Evolutionary conservation across 2,113 vertebrate species (phyloP).

Genomic region (Atlantisia rogersi): DNA sequence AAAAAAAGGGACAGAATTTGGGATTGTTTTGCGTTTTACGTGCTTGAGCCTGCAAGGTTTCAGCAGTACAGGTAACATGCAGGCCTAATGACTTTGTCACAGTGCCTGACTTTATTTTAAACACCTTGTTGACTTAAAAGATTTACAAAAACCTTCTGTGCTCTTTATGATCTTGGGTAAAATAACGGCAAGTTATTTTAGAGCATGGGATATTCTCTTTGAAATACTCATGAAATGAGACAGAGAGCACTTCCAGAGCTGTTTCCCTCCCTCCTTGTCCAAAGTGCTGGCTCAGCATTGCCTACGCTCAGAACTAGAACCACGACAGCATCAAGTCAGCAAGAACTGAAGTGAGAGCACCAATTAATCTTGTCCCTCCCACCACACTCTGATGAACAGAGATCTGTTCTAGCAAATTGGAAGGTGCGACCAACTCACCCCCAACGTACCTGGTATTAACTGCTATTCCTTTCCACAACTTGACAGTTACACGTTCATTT

Average conservation of each 20-base stretch:
- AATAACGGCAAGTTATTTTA: background rate
- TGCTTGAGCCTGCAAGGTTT: background rate
- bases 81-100: background rate
- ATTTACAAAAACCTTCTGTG: background rate
- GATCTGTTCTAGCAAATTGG: background rate
- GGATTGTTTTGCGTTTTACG: background rate
- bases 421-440: background rate
- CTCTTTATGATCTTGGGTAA: background rate
- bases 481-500: background rate
- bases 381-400: background rate
- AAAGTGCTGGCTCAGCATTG: background rate
- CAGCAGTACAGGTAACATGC: background rate
- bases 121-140: background rate
- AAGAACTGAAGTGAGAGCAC: background rate
- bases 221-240: background rate
- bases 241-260: background rate
- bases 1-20: background rate
- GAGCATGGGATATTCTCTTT: background rate
- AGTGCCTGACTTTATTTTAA: background rate
- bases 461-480: background rate
- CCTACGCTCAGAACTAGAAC: background rate
- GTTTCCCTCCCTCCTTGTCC: background rate
- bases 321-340: background rate
- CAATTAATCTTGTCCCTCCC: background rate
- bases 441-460: background rate